Percentiles rank a stretch among this genome's conserved stretches.
Conservation (phyloP, 2,113 vertebrate species). For the Nerophis lumbriciformis region DNA sequence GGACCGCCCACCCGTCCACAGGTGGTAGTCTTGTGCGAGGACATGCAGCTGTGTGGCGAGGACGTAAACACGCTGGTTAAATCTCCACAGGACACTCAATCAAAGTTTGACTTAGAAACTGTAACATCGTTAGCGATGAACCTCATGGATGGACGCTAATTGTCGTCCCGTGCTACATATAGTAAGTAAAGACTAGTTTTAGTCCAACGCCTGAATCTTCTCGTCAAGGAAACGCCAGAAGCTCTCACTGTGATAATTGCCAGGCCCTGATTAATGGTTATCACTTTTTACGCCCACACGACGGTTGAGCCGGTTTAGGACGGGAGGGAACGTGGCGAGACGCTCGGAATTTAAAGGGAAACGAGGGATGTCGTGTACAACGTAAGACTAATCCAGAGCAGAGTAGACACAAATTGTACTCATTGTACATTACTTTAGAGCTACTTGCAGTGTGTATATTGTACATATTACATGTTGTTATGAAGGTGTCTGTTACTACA, state of each 20-base stretch:
- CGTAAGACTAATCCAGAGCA: not conserved
- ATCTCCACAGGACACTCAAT: not conserved
- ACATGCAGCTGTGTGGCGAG: not conserved
- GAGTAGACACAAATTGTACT: too few species aligned
- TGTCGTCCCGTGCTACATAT: too few species aligned
- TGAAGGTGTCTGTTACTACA: too few species aligned
- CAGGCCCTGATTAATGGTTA: conserved; percentile 31
- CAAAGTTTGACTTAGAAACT: not conserved
- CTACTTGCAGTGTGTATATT: not conserved
- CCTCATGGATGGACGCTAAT: too few species aligned
- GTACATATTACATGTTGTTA: too few species aligned
- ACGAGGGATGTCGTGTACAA: not conserved
- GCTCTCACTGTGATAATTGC: conserved; percentile 23
- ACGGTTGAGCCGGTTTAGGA: conserved; percentile 2
- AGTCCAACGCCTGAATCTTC: conserved; percentile 5
- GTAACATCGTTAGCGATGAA: too few species aligned
- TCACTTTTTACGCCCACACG: conserved; percentile 25
- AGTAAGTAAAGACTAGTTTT: not conserved
- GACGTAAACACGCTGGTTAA: not conserved
- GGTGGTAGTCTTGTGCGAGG: not conserved
- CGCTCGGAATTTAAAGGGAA: not conserved
- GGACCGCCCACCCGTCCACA: not conserved
- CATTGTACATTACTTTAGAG: too few species aligned
- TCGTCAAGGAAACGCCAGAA: conserved; percentile 2
- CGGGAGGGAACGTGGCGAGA: conserved; percentile 1